phyloP scores from a whole-genome alignment of 1,140 invertebrate genomes.

The Magallana angulata region DNA sequence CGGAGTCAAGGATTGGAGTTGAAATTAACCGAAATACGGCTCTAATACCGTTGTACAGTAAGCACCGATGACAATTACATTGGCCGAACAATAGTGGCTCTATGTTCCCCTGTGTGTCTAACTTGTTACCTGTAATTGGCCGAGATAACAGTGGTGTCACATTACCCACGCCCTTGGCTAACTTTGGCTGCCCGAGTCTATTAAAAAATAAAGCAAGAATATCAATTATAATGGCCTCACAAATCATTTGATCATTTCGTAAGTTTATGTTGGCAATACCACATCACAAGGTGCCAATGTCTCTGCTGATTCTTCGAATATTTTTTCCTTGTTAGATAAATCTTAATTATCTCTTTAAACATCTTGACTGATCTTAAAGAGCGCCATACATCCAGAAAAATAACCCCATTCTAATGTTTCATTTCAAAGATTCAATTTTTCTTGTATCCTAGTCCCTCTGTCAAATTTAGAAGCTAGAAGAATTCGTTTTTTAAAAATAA shows the following conservation, averaged over 20 bases:
- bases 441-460: background rate
- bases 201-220: background rate
- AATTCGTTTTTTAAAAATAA: no score
- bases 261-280: background rate
- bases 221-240: constrained; percentile 16
- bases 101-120: constrained; percentile 6
- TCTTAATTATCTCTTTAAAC: constrained; percentile 1
- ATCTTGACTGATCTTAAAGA: background rate
- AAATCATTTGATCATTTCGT: constrained; percentile 34
- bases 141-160: background rate
- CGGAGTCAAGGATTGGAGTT: constrained; percentile 10
- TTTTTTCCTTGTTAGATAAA: constrained; percentile 31
- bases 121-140: constrained; percentile 33
- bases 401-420: background rate
- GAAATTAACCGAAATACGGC: constrained; percentile 33
- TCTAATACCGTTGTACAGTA: background rate
- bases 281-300: background rate
- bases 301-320: background rate
- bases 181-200: background rate
- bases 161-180: constrained; percentile 19
- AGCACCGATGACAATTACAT: constrained; percentile 31
- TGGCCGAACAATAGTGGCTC: constrained; percentile 1
- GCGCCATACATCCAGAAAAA: background rate
- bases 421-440: constrained; percentile 7
- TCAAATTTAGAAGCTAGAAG: background rate